Percentiles rank a stretch among this genome's conserved stretches.
These are phyloP conservation scores for Anabacerthia variegaticeps DNA, from an alignment of 2,797 vertebrate species.

Conservation along the genomic window DNA sequence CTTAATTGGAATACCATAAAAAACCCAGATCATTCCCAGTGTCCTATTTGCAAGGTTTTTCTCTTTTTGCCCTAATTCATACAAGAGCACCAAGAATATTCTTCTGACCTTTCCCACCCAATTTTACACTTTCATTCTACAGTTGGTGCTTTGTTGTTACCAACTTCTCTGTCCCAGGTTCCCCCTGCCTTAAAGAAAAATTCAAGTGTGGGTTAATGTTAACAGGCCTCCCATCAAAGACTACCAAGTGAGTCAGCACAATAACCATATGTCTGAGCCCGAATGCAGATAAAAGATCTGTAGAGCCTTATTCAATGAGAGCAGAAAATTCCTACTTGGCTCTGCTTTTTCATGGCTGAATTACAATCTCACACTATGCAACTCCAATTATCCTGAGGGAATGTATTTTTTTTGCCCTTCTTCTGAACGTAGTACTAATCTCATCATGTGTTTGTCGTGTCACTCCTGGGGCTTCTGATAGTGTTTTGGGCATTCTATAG, in stretches of 20 bases:
- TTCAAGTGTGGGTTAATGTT: neutral
- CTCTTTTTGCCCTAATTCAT: neutral
- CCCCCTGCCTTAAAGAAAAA: neutral
- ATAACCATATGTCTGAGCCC: neutral
- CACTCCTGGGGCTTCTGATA: neutral
- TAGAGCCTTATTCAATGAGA: neutral
- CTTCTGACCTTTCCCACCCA: neutral
- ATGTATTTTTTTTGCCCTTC: neutral
- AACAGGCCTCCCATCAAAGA: neutral
- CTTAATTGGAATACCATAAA: neutral
- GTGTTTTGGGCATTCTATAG: neutral
- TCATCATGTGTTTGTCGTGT: neutral
- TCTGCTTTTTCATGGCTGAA: slow-evolving; percentile 20
- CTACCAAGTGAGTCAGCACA: slow-evolving; percentile 28
- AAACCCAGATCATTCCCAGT: neutral
- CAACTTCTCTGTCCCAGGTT: neutral
- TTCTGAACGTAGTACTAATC: neutral
- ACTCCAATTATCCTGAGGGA: neutral
- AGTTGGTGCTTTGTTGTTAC: neutral
- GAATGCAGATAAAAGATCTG: slow-evolving; percentile 2
- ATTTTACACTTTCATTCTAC: neutral
- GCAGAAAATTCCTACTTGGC: slow-evolving; percentile 37
- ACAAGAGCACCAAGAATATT: neutral
- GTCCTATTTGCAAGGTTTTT: neutral
- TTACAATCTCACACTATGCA: neutral